Base-by-base conservation (phyloP, 2,888 invertebrate species). In the Drosophila dives region DNA sequence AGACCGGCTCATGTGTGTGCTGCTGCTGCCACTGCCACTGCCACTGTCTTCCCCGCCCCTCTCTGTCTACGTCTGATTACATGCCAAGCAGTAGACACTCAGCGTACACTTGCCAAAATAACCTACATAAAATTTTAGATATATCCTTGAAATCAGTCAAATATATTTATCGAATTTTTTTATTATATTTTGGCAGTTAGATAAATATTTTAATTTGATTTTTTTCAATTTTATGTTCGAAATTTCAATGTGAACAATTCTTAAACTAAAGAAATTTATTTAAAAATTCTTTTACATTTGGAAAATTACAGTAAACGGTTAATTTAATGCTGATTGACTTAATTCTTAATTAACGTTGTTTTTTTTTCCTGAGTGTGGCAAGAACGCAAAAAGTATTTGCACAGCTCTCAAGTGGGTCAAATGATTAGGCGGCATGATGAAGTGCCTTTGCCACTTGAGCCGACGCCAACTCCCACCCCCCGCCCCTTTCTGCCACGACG, bases 391-490 rank as follows among this genome's bases (percentile, higher is more conserved):
- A 87, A 87, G 89, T 87, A 87, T 87, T 90, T 87, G 90, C 89
- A 81, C 87, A 90, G 89, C 87, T 87, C 86, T 87, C 90, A 87
- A 87, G 86, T 87, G 86, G 86, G 86, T 87, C 86, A 87, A 87
- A 89, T 87, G 89, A 87, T 87, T 87, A 89, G 90, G 85, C 87
- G 89, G 89, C 87, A 90, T 81, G 84, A 86, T 86, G 85, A 86
- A 86, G 85, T 86, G 89, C 86, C 89, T 76, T 87, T 84, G 89
- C 84, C 86, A 89, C 90, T 90, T 78, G 90, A 90, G 77, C 76
- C 82, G 67, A 62, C 59, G 63, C 66, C 51, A 40, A 33, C 34
- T 15, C 7, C n/a, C 7, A 48, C 49, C 17, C 3, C 51, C 32
- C n/a, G 7, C 11, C 15, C 33, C 12, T 11, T 11, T 12, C 49